Evolutionary conservation across 2,888 invertebrate genomes (phyloP), one percentile per base, ranked within the genome.

Genomic region (Ctenicera cuprea): DNA sequence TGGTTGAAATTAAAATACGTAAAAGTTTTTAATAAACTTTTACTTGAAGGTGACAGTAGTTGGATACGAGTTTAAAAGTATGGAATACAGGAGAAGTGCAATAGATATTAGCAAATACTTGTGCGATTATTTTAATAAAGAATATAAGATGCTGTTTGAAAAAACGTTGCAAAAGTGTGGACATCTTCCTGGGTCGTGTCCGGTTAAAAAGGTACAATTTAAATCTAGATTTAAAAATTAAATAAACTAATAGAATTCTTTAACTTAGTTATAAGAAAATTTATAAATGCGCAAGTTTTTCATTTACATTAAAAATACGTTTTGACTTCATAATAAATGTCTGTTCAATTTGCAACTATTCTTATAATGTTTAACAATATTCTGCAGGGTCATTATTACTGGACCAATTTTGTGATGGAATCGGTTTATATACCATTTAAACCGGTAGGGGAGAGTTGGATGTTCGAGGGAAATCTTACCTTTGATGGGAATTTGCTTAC

Each of bases 381-480:
- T 26, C 5, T 26, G 26, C 26, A 61, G 61, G 61, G 61, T 0
- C 37, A 37, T 22, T 61, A 61, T n/a, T 38, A 61, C 11, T 37
- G 33, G 20, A 16, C 0, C 0, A 61, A 61, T 22, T 61, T 37
- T 37, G 26, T 61, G 8, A 61, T 61, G 61, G 61, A 61, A 20
- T 12, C 61, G 1, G 5, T 14, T 12, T 61, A 61, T 22, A 61
- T 61, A n/a, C 61, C 61, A 7, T 61, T 61, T 37, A 61, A 61
- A 41, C 61, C 61, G 5, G 11, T 61, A 20, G 61, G 61, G 7
- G 61, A 61, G 0, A 38, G 41, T 8, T 61, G 61, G 61, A 38
- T 61, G 41, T 61, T 61, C 20, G 61, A 61, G 16, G 61, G 61
- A 20, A 61, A 61, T 22, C 26, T 61, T 14, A 61, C 61, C 16